Base-by-base conservation (phyloP, 2,113 vertebrate genomes). In the Coracopsis vasa region DNA sequence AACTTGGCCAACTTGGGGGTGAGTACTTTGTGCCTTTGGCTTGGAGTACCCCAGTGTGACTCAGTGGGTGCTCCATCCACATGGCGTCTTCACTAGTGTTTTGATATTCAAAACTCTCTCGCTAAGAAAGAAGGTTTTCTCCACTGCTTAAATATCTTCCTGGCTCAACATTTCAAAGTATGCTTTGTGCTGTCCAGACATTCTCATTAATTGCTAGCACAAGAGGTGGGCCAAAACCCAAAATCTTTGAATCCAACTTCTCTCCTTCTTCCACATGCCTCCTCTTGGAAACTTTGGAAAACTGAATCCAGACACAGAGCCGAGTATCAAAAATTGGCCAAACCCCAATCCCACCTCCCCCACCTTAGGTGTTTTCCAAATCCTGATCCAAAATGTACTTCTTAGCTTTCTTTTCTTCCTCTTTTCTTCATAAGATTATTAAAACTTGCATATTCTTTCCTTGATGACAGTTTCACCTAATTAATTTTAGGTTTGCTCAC, bases 231-330 rank as follows among this genome's bases (percentile, higher is more conserved):
- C 66, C 67, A 77, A 91, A 91, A 45, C 41, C 53, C 73, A 91
- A 91, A 88, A 64, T 33, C 8, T 71, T 71, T 75, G 47, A 82
- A 65, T 82, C 69, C 80, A 85, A 11, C 28, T 85, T 20, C 53
- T 77, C 58, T 90, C 62, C 42, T 90, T 92, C 45, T 48, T 88
- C 71, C 37, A 61, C 64, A 62, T 42, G 16, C 50, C 17, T 70
- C 77, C 64, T 93, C 88, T 51, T 88, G 81, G 92, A 94, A 93
- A 91, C 33, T 84, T 85, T 78, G 39, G 71, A 95, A 90, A 93
- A 47, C 79, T 92, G 71, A 93, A 83, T 83, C 64, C 82, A 92
- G 87, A 64, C 74, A 75, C 14, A 82, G 78, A 91, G 53, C 7
- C 1, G 17, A 93, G 20, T 82, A 58, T 14, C 2, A 8, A 17